A percentile compares a stretch with the other conserved stretches of the same genome.
phyloP scores from a whole-genome alignment of 1,140 invertebrate genomes.

The Calliopsis andreniformis region DNA sequence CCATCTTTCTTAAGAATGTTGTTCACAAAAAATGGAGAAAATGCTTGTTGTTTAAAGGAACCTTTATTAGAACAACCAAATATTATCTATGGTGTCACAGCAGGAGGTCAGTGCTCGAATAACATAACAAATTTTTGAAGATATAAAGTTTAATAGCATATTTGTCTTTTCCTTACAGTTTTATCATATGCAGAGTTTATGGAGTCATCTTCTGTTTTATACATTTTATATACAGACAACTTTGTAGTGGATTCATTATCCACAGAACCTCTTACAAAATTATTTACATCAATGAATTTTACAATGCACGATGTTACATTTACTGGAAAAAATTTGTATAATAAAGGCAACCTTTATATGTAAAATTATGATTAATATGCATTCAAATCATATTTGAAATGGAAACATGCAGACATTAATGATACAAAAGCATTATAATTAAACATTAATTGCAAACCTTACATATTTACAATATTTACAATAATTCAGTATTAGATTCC shows the following conservation, averaged over 20 bases:
- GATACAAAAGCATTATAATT: slow-evolving; percentile 48
- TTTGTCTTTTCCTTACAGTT: slow-evolving; percentile 67
- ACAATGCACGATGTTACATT: slow-evolving; percentile 59
- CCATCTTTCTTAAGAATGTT: slow-evolving; percentile 72
- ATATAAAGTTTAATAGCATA: slow-evolving; percentile 12
- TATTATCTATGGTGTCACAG: slow-evolving; percentile 74
- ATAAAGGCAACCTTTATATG: slow-evolving; percentile 80
- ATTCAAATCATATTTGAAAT: neutral
- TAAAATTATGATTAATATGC: slow-evolving; percentile 51
- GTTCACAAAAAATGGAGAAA: slow-evolving; percentile 60
- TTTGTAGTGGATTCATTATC: slow-evolving; percentile 73
- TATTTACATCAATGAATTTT: slow-evolving; percentile 68
- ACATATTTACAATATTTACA: slow-evolving; percentile 61
- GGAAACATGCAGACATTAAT: neutral
- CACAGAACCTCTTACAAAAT: slow-evolving; percentile 69
- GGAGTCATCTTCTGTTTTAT: slow-evolving; percentile 68
- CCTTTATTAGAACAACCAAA: slow-evolving; percentile 74
- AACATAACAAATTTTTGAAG: neutral
- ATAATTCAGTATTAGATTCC: slow-evolving; percentile 38
- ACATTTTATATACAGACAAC: slow-evolving; percentile 74
- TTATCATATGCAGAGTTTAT: slow-evolving; percentile 74
- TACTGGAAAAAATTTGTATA: slow-evolving; percentile 67
- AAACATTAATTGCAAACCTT: slow-evolving; percentile 20
- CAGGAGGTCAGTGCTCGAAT: slow-evolving; percentile 72
- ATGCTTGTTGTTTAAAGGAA: slow-evolving; percentile 47